Evolutionary conservation across 2,888 invertebrate genomes (phyloP), one percentile per base, ranked within the genome.

Genomic region (Ornithoptera alexandrae): DNA sequence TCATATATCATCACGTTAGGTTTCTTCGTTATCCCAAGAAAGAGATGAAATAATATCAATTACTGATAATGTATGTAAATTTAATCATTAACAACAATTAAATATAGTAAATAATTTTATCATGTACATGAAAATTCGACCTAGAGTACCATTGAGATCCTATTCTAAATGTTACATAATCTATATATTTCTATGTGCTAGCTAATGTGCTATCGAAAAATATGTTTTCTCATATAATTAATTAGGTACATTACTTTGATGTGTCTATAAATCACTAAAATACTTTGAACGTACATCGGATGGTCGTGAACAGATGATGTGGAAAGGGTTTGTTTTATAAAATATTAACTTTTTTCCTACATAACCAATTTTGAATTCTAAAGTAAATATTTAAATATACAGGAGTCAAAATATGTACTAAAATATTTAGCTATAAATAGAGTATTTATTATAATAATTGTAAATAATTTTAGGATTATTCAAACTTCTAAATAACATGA

Each of bases 121-220:
- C 39, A 24, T 42, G 56, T 70, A 67, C 63, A 67, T 70, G 67
- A 70, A 57, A 57, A 67, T 59, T 64, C 50, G 59, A 60, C 70
- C 67, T 64, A 61, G 30, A 59, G 53, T 63, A 67, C 56, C 12
- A 65, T 70, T 60, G 15, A 60, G 30, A 64, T 67, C 20, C 64
- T 70, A 70, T n/a, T 63, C 30, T 70, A 66, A 62, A 60, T 17
- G 57, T 20, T 60, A 12, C 22, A 66, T 61, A 64, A 30, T 68
- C 36, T 22, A 62, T 70, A 57, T 56, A 56, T 64, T 20, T 67
- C 67, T 70, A 70, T 39, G 70, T 67, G 70, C 70, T 67, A 42
- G 56, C 70, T 70, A 70, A 70, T 61, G 72, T 72, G 72, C 70
- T 67, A 62, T 72, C 72, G 57, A 72, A 72, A 72, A 72, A 72